phyloP scores from a whole-genome alignment of 2,888 invertebrate species.

The Drosophila suboccidentalis region DNA sequence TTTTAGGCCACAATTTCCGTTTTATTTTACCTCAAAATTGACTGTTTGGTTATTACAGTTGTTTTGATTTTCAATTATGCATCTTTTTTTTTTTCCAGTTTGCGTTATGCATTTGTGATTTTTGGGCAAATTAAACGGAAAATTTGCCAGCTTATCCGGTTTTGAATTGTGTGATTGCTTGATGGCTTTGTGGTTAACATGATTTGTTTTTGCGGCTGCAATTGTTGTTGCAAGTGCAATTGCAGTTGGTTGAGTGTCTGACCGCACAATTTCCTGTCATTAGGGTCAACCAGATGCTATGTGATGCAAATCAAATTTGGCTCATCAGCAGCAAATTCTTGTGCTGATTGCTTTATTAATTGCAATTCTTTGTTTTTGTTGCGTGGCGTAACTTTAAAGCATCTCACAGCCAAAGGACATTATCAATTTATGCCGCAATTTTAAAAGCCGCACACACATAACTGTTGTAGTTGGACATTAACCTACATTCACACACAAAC shows the following conservation, averaged over 20 bases:
- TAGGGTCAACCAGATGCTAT: slow-evolving; percentile 70
- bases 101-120: slow-evolving; percentile 33
- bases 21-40: slow-evolving; percentile 7
- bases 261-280: slow-evolving; percentile 82
- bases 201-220: slow-evolving; percentile 77
- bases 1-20: slow-evolving; percentile 9
- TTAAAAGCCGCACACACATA: slow-evolving; percentile 35
- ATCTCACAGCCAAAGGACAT: slow-evolving; percentile 19
- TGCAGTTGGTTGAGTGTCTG: slow-evolving; percentile 18
- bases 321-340: slow-evolving; percentile 46
- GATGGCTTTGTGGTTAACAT: slow-evolving; percentile 70
- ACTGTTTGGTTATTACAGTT: slow-evolving; percentile 16
- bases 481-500: slow-evolving; percentile 56
- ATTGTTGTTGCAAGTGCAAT: slow-evolving; percentile 15
- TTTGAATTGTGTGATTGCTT: slow-evolving; percentile 36
- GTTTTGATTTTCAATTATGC: slow-evolving; percentile 70
- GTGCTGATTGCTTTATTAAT: slow-evolving; percentile 64
- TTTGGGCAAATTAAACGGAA: slow-evolving; percentile 61
- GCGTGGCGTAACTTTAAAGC: slow-evolving; percentile 2
- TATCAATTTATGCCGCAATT: slow-evolving; percentile 53
- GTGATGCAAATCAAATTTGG: slow-evolving; percentile 59
- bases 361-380: slow-evolving; percentile 44
- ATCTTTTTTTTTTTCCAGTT: slow-evolving; percentile 36
- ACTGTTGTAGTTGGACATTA: slow-evolving; percentile 67
- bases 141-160: slow-evolving; percentile 49